A percentile compares a stretch with the other conserved stretches of the same genome.
Conservation (phyloP, 2,113 vertebrate genomes). For the Delphinus delphis region DNA sequence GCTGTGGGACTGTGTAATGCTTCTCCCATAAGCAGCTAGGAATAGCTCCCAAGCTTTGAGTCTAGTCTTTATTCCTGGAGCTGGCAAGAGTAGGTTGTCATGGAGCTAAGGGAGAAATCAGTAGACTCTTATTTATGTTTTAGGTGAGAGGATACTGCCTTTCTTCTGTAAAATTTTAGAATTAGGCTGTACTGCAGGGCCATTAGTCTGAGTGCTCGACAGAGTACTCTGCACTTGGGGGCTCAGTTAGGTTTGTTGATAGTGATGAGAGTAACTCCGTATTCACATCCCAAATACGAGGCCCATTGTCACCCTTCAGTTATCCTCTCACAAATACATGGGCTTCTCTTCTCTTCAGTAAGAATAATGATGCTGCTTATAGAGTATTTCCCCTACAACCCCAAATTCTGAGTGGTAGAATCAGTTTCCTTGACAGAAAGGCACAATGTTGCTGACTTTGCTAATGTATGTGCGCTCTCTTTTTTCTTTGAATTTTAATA, state of each 20-base stretch:
- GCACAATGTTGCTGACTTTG: not conserved
- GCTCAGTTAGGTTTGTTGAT: not conserved
- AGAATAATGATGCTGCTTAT: not conserved
- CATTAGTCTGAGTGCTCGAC: not conserved
- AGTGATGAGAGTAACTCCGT: not conserved
- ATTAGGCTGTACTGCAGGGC: not conserved
- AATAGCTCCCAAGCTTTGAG: constrained; percentile 41
- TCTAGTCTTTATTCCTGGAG: constrained; percentile 43
- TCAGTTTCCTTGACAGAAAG: not conserved
- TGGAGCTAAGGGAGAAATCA: constrained; percentile 24
- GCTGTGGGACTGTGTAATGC: not conserved
- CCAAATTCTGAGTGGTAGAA: not conserved
- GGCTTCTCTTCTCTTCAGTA: not conserved
- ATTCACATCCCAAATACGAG: not conserved
- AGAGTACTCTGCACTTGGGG: not conserved
- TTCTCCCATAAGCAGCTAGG: constrained; percentile 13
- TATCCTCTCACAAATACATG: not conserved
- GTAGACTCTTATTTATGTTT: not conserved
- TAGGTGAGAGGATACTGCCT: not conserved
- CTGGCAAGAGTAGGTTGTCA: constrained; percentile 47
- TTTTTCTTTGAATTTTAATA: not conserved
- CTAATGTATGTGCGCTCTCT: not conserved
- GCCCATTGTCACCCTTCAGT: not conserved
- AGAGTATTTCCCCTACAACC: not conserved
- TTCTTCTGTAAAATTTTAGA: not conserved